These are phyloP conservation scores for Ciconia boyciana DNA, from an alignment of 2,113 vertebrate genomes.

Conservation along the genomic window DNA sequence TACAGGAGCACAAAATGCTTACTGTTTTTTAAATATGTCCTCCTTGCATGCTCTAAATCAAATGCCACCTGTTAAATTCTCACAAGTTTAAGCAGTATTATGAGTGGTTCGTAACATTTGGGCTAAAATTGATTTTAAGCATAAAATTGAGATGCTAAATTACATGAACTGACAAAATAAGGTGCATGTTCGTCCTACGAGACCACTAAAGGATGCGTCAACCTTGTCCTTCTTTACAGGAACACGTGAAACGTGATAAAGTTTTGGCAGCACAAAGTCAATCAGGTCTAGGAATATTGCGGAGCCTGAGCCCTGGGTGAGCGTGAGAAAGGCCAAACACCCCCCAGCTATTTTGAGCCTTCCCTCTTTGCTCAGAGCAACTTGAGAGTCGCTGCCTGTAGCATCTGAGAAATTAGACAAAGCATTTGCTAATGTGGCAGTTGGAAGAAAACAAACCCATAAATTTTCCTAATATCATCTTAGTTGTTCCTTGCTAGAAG, in stretches of 20 bases:
- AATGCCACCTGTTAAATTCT: not conserved
- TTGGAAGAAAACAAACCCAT: not conserved
- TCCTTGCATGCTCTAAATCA: not conserved
- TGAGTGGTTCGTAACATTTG: rapidly evolving
- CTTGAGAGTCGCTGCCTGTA: not conserved
- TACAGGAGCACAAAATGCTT: not conserved
- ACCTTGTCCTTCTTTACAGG: not conserved
- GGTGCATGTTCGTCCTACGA: not conserved
- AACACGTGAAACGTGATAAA: rapidly evolving
- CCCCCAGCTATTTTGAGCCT: not conserved
- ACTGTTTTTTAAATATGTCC: rapidly evolving
- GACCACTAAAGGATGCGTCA: not conserved
- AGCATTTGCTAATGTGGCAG: not conserved
- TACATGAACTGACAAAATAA: not conserved
- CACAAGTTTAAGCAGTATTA: too few species aligned
- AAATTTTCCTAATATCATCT: not conserved
- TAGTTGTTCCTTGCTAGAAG: not conserved
- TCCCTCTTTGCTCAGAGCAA: not conserved
- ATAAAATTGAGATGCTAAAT: not conserved
- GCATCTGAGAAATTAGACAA: not conserved
- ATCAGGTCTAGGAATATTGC: not conserved
- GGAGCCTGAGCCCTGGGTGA: not conserved
- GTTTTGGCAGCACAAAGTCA: not conserved
- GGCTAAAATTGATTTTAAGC: not conserved
- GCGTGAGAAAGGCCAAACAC: not conserved